These are phyloP conservation scores for Holcopasites calliopsidis DNA, from an alignment of 1,140 invertebrate genomes.

Conservation along the genomic window DNA sequence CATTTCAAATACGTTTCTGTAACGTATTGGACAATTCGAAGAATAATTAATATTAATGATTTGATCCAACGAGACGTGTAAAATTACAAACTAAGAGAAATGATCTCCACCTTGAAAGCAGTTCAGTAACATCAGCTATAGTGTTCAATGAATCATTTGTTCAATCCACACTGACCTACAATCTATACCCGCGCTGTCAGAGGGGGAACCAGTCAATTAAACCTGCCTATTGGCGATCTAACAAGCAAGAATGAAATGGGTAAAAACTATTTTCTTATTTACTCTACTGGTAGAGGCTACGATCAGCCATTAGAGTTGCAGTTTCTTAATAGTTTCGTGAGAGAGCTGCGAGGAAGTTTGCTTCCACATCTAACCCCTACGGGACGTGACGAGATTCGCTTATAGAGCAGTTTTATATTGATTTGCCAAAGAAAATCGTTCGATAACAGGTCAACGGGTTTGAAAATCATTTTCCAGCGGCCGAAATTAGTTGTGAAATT, in stretches of 20 bases:
- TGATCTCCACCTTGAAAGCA: not conserved
- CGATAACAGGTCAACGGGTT: not conserved
- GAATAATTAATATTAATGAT: too few species aligned
- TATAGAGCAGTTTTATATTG: not conserved
- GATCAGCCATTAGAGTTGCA: slow-evolving; percentile 3
- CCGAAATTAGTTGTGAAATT: not conserved
- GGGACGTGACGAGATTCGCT: not conserved
- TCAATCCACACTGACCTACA: not conserved
- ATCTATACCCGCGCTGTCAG: not conserved
- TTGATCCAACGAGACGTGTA: not conserved
- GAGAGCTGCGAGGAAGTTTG: not conserved
- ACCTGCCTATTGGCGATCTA: not conserved
- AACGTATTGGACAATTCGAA: too few species aligned
- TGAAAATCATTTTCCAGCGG: not conserved
- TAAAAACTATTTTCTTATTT: slow-evolving; percentile 20
- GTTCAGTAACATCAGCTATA: not conserved
- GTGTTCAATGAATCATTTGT: not conserved
- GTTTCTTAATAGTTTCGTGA: not conserved
- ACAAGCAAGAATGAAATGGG: slow-evolving; percentile 19
- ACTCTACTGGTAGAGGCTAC: not conserved
- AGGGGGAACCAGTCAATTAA: not conserved
- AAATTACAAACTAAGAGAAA: not conserved
- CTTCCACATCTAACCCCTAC: not conserved
- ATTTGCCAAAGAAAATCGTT: not conserved
- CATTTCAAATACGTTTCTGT: too few species aligned